Evolutionary conservation across 2,113 vertebrate genomes (phyloP).

Genomic region (Python bivittatus): DNA sequence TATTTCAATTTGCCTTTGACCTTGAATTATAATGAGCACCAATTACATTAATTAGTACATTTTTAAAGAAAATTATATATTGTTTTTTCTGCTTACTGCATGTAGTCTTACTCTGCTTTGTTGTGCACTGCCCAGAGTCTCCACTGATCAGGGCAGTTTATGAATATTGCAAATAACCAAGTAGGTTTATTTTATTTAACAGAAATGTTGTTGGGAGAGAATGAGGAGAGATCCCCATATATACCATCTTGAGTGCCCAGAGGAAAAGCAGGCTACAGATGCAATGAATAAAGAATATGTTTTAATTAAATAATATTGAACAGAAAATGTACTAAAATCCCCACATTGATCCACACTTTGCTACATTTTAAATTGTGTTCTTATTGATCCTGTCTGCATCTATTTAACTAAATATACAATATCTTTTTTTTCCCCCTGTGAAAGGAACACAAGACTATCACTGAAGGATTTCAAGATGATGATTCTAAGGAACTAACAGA

Average conservation of each 20-base stretch:
- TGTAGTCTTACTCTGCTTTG: neutral
- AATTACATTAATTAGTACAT: neutral
- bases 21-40: neutral
- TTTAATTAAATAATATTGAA: neutral
- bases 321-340: neutral
- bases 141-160: neutral
- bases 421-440: neutral
- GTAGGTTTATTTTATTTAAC: neutral
- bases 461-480: slow-evolving; percentile 43
- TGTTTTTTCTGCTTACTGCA: neutral
- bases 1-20: neutral
- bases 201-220: neutral
- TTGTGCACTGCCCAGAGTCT: neutral
- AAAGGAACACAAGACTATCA: slow-evolving; percentile 45
- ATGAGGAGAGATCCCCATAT: neutral
- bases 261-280: neutral
- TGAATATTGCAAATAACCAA: neutral
- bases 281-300: neutral
- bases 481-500: slow-evolving; percentile 49
- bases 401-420: neutral
- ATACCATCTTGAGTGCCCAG: neutral
- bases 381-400: neutral
- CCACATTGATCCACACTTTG: neutral
- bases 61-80: neutral
- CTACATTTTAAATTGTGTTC: neutral